These are phyloP conservation scores for Siderastrea radians DNA, from an alignment of 92 coral and sea anemone genomes.

Conservation along the genomic window DNA sequence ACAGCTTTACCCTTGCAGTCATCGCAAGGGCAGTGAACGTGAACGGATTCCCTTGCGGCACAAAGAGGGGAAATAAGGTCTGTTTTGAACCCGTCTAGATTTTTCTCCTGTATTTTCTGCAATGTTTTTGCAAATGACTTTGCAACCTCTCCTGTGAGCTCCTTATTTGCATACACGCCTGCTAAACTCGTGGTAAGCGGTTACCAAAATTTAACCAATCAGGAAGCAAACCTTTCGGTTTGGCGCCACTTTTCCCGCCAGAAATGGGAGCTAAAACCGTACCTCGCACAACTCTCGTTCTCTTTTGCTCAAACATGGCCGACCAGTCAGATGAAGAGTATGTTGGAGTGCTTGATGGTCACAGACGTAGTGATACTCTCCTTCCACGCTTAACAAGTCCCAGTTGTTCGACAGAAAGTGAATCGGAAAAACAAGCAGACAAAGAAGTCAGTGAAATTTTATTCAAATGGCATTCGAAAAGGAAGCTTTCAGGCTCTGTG, in stretches of 20 bases:
- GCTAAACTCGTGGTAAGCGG: conserved; percentile 8
- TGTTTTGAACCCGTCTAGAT: too few relatives aligned
- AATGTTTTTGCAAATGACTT: too few relatives aligned
- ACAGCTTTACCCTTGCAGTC: too few relatives aligned
- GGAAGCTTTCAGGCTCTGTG: background rate
- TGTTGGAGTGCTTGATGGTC: too few relatives aligned
- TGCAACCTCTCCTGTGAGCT: background rate
- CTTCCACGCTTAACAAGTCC: background rate
- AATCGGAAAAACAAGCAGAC: background rate
- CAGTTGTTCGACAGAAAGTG: background rate
- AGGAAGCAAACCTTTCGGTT: background rate
- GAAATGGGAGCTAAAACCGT: background rate
- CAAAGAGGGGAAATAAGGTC: too few relatives aligned
- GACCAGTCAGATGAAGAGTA: too few relatives aligned
- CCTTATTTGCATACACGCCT: background rate
- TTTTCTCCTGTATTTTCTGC: too few relatives aligned
- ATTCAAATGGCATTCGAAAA: background rate
- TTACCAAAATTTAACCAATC: background rate
- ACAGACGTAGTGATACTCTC: background rate
- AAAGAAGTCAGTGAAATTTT: background rate
- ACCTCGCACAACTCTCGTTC: background rate
- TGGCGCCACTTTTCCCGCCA: conserved; percentile 10
- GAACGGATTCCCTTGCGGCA: too few relatives aligned
- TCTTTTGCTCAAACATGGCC: too few relatives aligned
- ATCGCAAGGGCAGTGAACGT: too few relatives aligned